These are phyloP conservation scores for Chymomyza caudatula DNA, from an alignment of 2,888 invertebrate species.

Conservation along the genomic window DNA sequence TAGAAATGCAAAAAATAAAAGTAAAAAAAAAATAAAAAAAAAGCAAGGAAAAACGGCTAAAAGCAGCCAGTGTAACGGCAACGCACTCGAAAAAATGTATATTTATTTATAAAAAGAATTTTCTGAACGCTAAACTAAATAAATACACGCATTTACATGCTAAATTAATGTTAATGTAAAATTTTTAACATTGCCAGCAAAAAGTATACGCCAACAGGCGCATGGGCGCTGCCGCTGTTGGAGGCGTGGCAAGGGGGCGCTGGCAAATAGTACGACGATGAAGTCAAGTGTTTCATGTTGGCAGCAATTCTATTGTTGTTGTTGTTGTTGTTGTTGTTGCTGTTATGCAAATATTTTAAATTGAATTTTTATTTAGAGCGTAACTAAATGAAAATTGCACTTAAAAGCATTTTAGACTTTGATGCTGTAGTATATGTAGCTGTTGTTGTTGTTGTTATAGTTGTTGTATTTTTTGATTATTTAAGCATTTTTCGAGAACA, in stretches of 20 bases:
- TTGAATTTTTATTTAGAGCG: conserved; percentile 60
- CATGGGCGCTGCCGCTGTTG: too few relatives aligned
- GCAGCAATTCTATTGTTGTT: conserved; percentile 6
- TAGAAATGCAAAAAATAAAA: conserved; percentile 44
- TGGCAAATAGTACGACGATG: background rate
- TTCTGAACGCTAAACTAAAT: conserved; percentile 51
- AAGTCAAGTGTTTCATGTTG: conserved; percentile 14
- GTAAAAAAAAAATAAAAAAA: conserved; percentile 22
- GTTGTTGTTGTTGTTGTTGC: conserved; percentile 27
- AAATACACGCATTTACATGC: conserved; percentile 67
- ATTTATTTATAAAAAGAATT: conserved; percentile 37
- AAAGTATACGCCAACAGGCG: background rate
- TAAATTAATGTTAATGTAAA: conserved; percentile 66
- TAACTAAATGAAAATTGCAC: conserved; percentile 47
- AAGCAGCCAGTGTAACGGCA: conserved; percentile 50
- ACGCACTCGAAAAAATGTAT: background rate
- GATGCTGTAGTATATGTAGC: too few relatives aligned
- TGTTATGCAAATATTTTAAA: conserved; percentile 51
- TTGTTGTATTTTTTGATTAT: conserved; percentile 4
- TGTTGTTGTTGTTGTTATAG: background rate
- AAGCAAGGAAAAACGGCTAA: conserved; percentile 13
- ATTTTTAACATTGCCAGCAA: conserved; percentile 49
- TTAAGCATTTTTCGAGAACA: conserved; percentile 8
- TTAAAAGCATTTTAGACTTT: background rate
- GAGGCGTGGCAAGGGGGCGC: background rate